These are phyloP conservation scores for Calycopis cecrops DNA, from an alignment of 1,140 invertebrate genomes.

Conservation along the genomic window DNA sequence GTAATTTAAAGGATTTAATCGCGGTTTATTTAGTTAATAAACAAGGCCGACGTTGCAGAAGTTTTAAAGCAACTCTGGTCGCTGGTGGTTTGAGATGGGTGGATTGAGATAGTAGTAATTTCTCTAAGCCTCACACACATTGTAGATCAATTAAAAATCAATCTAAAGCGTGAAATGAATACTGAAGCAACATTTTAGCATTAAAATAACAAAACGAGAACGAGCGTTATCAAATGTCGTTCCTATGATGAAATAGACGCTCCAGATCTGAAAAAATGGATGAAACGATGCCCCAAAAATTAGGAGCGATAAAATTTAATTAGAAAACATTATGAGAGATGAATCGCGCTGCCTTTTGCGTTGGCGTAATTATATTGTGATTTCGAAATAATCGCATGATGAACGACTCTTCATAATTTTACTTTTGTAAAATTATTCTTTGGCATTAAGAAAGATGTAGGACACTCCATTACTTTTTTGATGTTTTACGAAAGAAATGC, in stretches of 20 bases:
- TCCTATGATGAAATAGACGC: conserved; percentile 16
- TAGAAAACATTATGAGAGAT: conserved; percentile 50
- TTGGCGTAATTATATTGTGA: conserved; percentile 59
- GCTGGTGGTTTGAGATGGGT: no score
- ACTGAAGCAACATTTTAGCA: no score
- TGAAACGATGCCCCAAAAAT: conserved; percentile 12
- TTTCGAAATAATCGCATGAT: conserved; percentile 54
- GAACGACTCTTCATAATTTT: conserved; percentile 27
- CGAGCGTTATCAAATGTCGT: conserved; percentile 14
- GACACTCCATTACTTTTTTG: conserved; percentile 6
- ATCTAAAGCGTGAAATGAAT: no score
- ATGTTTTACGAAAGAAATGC: neutral
- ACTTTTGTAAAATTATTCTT: conserved; percentile 5
- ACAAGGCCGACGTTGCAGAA: no score
- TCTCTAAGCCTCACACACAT: no score
- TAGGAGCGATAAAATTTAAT: conserved; percentile 56
- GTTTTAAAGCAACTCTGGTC: no score
- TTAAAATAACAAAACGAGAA: conserved; percentile 16
- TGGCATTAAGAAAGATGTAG: conserved; percentile 8
- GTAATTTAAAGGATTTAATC: no score
- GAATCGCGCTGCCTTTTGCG: conserved; percentile 39
- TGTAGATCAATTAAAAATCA: no score
- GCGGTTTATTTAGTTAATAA: no score
- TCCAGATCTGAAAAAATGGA: conserved; percentile 18
- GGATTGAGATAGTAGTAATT: no score